Evolutionary conservation across 2,113 vertebrate species (phyloP).

Genomic region (Myocastor coypus): DNA sequence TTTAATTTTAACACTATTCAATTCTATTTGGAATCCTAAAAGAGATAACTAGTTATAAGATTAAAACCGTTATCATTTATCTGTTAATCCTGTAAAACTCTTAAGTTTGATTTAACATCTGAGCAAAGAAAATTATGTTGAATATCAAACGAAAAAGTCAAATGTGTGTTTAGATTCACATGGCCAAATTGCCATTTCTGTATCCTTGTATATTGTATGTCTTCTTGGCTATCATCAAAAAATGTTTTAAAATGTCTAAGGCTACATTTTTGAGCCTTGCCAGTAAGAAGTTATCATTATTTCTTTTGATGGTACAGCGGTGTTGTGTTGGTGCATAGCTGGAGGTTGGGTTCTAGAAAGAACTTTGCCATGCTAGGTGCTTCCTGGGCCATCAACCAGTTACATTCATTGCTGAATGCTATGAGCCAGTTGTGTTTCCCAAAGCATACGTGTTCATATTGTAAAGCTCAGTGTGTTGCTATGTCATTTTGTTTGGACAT

Average conservation of each 20-base stretch:
- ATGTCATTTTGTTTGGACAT: background rate
- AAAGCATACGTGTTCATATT: background rate
- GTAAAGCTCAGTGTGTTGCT: no score
- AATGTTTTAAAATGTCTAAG: background rate
- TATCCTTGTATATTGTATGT: background rate
- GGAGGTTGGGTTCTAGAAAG: no score
- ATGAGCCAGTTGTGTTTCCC: background rate
- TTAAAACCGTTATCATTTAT: background rate
- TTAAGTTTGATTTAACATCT: background rate
- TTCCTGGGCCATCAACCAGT: background rate
- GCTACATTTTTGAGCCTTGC: background rate
- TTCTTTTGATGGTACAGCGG: background rate
- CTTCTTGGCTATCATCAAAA: background rate
- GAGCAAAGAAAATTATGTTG: background rate
- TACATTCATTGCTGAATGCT: background rate
- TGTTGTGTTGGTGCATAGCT: rapidly evolving
- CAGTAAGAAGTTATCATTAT: background rate
- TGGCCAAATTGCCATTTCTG: no score
- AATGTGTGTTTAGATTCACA: no score
- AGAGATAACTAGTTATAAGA: background rate
- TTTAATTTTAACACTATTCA: background rate
- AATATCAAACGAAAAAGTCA: background rate
- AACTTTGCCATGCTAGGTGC: rapidly evolving
- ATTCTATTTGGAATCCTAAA: slow-evolving; percentile 15
- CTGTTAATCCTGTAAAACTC: background rate